phyloP scores from a whole-genome alignment of 1,140 invertebrate species.

The Phthorimaea operculella region DNA sequence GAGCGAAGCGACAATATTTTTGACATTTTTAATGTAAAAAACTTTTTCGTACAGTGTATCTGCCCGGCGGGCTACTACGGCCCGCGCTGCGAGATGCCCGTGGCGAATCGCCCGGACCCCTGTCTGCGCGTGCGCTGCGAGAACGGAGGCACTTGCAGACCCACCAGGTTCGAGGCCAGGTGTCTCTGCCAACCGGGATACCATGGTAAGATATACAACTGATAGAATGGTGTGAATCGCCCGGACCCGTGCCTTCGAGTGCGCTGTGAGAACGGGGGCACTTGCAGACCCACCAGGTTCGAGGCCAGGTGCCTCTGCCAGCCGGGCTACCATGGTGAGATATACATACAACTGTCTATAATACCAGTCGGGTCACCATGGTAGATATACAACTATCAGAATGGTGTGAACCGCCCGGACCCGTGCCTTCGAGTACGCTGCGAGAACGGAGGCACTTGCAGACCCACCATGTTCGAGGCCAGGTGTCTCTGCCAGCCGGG shows the following conservation, averaged over 20 bases:
- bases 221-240: too few species aligned
- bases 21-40: too few species aligned
- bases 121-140: slow-evolving; percentile 51
- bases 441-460: slow-evolving; percentile 69
- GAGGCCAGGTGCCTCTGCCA: slow-evolving; percentile 70
- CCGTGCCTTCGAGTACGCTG: slow-evolving; percentile 49
- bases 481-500: slow-evolving; percentile 71
- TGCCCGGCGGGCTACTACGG: slow-evolving; percentile 76
- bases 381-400: too few species aligned
- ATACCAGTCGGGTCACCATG: too few species aligned
- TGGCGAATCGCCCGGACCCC: slow-evolving; percentile 18
- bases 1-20: too few species aligned
- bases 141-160: slow-evolving; percentile 69
- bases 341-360: too few species aligned
- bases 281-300: slow-evolving; percentile 64
- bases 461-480: slow-evolving; percentile 51
- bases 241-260: slow-evolving; percentile 42
- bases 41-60: slow-evolving; percentile 53
- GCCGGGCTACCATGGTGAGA: slow-evolving; percentile 64
- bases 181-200: slow-evolving; percentile 73
- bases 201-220: slow-evolving; percentile 14
- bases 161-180: slow-evolving; percentile 50
- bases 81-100: slow-evolving; percentile 70
- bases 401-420: slow-evolving; percentile 13
- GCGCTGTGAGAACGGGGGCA: slow-evolving; percentile 62